Evolutionary conservation across 2,113 vertebrate genomes (phyloP).

Genomic region (Cyprinodon tularosa): DNA sequence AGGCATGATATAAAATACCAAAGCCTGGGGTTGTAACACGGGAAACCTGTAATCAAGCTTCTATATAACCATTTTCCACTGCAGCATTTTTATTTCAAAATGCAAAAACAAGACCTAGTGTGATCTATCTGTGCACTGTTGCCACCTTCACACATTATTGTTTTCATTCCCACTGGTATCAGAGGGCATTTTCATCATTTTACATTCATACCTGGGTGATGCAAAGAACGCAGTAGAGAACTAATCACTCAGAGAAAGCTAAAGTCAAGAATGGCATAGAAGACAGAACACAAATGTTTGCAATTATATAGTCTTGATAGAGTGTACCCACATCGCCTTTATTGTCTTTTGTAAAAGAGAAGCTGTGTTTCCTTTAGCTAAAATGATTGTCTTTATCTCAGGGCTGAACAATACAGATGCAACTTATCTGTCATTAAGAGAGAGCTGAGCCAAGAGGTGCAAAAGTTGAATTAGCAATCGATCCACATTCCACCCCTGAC

Average conservation of each 20-base stretch:
- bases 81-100: conserved; percentile 3
- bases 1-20: conserved; percentile 11
- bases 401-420: background rate
- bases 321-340: background rate
- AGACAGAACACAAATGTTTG: background rate
- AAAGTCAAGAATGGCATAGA: background rate
- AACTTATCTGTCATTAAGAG: background rate
- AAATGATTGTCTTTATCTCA: background rate
- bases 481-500: background rate
- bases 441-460: background rate
- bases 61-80: background rate
- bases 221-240: background rate
- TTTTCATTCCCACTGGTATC: background rate
- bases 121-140: background rate
- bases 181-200: background rate
- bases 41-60: background rate
- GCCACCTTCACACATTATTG: background rate
- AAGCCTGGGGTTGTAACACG: background rate
- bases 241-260: background rate
- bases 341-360: background rate
- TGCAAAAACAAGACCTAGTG: background rate
- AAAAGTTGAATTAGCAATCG: background rate
- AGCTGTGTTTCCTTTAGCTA: background rate
- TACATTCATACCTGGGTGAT: conserved; percentile 5
- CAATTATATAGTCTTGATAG: background rate